Percentiles rank a stretch among this genome's conserved stretches.
Evolutionary conservation across 2,888 invertebrate genomes (phyloP).

Genomic region (Iphiclides podalirius): DNA sequence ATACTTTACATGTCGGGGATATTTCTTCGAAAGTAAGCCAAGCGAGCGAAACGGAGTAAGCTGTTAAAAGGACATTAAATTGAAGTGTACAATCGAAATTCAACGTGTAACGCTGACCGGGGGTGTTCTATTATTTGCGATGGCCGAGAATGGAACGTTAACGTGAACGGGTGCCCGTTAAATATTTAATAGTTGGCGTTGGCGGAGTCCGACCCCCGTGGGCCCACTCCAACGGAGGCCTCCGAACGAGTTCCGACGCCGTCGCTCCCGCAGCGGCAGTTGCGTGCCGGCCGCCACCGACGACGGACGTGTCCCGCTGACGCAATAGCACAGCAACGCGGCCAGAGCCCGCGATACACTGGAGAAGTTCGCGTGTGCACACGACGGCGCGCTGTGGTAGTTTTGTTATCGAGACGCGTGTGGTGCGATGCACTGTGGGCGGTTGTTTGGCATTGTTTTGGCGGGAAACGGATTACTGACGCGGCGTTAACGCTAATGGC

Average conservation of each 20-base stretch:
- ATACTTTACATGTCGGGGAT: no score
- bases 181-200: constrained; percentile 29
- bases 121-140: no score
- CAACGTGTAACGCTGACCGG: no score
- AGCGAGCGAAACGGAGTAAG: no score
- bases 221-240: constrained; percentile 61
- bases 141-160: neutral
- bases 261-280: constrained; percentile 53
- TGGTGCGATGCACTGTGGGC: constrained; percentile 41
- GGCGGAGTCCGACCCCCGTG: constrained; percentile 37
- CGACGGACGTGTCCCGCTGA: constrained; percentile 45
- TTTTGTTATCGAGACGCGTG: constrained; percentile 14
- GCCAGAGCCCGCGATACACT: constrained; percentile 36
- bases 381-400: constrained; percentile 20
- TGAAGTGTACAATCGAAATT: no score
- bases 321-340: constrained; percentile 41
- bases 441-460: constrained; percentile 46
- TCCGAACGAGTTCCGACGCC: constrained; percentile 56
- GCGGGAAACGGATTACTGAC: constrained; percentile 39
- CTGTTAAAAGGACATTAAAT: no score
- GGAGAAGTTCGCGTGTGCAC: constrained; percentile 25
- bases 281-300: constrained; percentile 55
- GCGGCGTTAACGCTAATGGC: constrained; percentile 43
- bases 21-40: no score
- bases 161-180: constrained; percentile 16